Evolutionary conservation across 2,888 invertebrate genomes (phyloP), one percentile per base, ranked within the genome.

Genomic region (Apoderus coryli): DNA sequence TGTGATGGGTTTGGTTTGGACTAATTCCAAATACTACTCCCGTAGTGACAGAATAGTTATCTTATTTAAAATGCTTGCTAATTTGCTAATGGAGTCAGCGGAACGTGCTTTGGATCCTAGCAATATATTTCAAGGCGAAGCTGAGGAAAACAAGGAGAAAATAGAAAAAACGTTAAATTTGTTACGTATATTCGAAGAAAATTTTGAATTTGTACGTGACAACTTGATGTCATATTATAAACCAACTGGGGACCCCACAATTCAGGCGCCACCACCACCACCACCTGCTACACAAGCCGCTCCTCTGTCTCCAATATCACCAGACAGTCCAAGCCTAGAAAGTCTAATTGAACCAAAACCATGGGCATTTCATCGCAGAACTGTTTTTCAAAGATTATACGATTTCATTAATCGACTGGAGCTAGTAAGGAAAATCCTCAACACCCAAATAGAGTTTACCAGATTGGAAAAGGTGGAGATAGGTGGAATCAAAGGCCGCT

Each of bases 71-170:
- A 75, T 85, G 58, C 65, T 86, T 11, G 73, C 79, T 43, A 90
- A 92, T 56, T 61, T 86, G 43, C 54, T 90, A 2, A 85, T 92
- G 30, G 69, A 72, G 36, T 72, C 77, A 61, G 74, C 75, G 11
- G 67, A 70, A 0, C 70, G 68, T 40, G 73, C 74, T 41, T 57
- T 86, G 32, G 88, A 89, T 50, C 81, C 88, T 0, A 57, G 65
- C 10, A 71, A 79, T 2, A 68, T 92, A 40, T 89, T 92, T 55
- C 84, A 86, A 62, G 82, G 81, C 1, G 90, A 90, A 39, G 64
- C 54, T 0, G 59, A 59, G 16, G 58, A 59, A 34, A 48, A 53
- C 27, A 36, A 46, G 25, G 38, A 44, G 5, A 57, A 53, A 39
- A 41, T 57, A 4, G 33, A 40, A 1, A 41, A 39, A 14, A 48